These are phyloP conservation scores for Piscicola geometra DNA, from an alignment of 2,888 invertebrate species.

Conservation along the genomic window DNA sequence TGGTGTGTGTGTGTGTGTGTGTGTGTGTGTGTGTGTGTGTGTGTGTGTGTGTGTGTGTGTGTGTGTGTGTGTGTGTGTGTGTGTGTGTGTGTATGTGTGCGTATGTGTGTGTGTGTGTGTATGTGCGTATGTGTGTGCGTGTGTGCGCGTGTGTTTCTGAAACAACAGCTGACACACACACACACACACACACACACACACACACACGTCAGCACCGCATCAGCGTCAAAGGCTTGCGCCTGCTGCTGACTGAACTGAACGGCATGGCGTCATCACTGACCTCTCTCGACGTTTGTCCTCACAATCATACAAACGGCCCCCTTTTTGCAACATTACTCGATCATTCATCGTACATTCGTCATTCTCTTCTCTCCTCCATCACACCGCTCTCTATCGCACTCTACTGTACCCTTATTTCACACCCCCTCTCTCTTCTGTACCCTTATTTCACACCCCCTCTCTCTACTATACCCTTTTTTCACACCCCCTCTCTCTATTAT, in stretches of 20 bases:
- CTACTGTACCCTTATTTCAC: too few species aligned
- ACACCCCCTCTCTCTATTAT: too few species aligned
- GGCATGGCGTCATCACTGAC: neutral
- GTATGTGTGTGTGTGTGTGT: constrained; percentile 26
- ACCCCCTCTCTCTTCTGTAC: too few species aligned
- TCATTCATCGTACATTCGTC: neutral
- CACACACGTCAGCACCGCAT: neutral
- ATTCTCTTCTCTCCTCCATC: neutral
- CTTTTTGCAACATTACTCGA: neutral
- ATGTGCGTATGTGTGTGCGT: constrained; percentile 34
- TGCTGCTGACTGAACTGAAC: neutral
- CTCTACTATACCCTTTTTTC: too few species aligned
- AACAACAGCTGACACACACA: neutral
- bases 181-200: neutral
- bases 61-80: constrained; percentile 24
- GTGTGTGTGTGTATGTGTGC: constrained; percentile 8
- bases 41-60: constrained; percentile 27
- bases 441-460: too few species aligned
- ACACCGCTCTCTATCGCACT: neutral
- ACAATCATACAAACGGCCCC: neutral
- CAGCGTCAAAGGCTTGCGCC: neutral
- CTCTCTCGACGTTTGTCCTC: too few species aligned
- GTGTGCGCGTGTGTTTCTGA: constrained; percentile 29
- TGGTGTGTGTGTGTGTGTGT: constrained; percentile 7
- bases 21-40: constrained; percentile 20